Evolutionary conservation across 2,797 vertebrate species (phyloP).

Genomic region (Tarsius wallacei): DNA sequence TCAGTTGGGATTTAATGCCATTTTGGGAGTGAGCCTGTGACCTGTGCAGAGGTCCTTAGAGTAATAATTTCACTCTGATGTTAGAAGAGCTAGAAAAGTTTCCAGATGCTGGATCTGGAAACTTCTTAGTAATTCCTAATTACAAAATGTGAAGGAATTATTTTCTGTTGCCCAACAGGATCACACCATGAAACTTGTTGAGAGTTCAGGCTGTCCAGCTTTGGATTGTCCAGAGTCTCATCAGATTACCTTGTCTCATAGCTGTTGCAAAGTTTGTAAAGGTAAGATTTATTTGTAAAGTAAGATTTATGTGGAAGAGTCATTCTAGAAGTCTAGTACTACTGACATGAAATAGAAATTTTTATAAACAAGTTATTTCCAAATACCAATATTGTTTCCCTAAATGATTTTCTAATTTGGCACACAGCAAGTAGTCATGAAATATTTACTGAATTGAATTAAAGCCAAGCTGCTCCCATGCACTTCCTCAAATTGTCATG

Average conservation of each 20-base stretch:
- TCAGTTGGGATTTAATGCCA: background rate
- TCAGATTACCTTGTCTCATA: constrained; percentile 95
- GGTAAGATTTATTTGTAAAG: constrained; percentile 90
- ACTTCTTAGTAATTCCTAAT: background rate
- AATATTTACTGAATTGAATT: background rate
- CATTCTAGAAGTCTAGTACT: background rate
- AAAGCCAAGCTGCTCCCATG: background rate
- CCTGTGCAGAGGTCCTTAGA: background rate
- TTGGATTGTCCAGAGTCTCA: constrained; percentile 95
- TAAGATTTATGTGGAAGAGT: background rate
- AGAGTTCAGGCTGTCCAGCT: constrained; percentile 92
- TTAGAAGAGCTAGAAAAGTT: too few relatives aligned
- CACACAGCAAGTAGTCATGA: background rate
- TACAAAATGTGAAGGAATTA: constrained; percentile 13
- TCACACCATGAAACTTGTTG: constrained; percentile 95
- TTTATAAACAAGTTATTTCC: constrained; percentile 47
- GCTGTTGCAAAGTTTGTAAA: constrained; percentile 98
- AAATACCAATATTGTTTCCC: background rate
- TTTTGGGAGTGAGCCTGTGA: background rate
- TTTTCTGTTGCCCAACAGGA: constrained; percentile 90
- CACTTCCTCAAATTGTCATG: background rate
- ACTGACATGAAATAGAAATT: background rate
- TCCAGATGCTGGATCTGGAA: background rate
- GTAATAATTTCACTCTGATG: background rate
- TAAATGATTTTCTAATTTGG: background rate